Evolutionary conservation across 2,888 invertebrate species (phyloP).

Genomic region (Psylliodes chrysocephalus): DNA sequence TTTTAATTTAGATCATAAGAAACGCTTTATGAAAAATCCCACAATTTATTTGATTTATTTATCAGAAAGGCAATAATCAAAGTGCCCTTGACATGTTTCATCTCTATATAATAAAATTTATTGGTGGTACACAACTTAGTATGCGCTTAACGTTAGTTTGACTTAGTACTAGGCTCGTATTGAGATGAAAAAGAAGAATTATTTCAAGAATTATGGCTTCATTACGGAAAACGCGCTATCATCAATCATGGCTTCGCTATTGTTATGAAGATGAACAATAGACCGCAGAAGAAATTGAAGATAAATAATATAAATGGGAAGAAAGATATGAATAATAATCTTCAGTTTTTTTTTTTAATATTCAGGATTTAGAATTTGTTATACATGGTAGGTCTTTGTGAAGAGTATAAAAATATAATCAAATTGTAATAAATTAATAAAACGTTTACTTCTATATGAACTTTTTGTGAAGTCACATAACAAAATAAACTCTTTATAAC

Average conservation of each 20-base stretch:
- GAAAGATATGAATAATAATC: background rate
- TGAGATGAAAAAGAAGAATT: background rate
- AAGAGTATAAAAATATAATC: too few species aligned
- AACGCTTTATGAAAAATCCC: too few species aligned
- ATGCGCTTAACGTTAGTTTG: background rate
- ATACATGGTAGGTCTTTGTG: too few species aligned
- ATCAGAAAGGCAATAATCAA: too few species aligned
- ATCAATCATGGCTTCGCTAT: conserved; percentile 17
- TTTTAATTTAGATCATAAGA: too few species aligned
- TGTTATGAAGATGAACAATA: conserved; percentile 12
- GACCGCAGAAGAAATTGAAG: background rate
- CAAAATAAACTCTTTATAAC: too few species aligned
- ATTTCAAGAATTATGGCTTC: conserved; percentile 18
- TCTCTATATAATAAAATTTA: background rate
- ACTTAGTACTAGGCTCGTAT: background rate
- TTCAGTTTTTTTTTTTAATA: background rate
- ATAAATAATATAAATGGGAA: background rate
- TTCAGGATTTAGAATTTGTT: too few species aligned
- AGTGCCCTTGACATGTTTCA: background rate
- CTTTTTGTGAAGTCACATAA: too few species aligned
- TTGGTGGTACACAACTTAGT: background rate
- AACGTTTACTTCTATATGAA: too few species aligned
- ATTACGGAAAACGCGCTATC: conserved; percentile 12
- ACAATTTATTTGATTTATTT: too few species aligned
- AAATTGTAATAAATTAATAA: too few species aligned